Conservation (phyloP, 1,140 invertebrate genomes). For the Vanessa tameamea region DNA sequence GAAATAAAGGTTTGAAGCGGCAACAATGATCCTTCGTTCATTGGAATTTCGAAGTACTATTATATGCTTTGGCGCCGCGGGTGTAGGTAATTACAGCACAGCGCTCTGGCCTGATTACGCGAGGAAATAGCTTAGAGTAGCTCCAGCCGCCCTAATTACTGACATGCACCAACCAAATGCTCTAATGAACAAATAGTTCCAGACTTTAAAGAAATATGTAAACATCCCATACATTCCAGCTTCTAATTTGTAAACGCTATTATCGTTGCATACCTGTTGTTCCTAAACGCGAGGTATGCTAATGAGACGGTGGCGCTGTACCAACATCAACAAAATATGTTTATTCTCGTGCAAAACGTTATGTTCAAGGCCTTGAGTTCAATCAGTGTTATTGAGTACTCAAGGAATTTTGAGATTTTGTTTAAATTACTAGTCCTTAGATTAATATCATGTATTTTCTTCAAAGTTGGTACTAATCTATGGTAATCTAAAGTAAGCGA, state of each 20-base stretch:
- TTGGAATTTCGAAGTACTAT: not conserved
- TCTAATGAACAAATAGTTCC: constrained; percentile 23
- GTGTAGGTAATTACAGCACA: constrained; percentile 8
- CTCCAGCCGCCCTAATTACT: constrained; percentile 34
- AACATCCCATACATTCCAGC: not conserved
- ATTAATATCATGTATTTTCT: not conserved
- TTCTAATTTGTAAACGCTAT: not conserved
- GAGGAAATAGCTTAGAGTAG: constrained; percentile 24
- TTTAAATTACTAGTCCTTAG: not conserved
- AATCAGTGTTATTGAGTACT: not conserved
- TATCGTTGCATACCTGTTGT: constrained; percentile 1
- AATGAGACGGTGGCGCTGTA: constrained; percentile 7
- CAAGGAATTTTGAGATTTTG: not conserved
- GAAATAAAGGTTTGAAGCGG: not conserved
- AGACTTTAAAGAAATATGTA: constrained; percentile 1
- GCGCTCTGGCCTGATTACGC: constrained; percentile 11
- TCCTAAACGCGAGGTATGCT: constrained; percentile 4
- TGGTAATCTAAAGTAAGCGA: too few relatives aligned
- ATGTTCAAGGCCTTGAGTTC: not conserved
- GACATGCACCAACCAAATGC: not conserved
- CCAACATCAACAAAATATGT: not conserved
- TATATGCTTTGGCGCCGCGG: not conserved
- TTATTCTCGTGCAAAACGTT: not conserved
- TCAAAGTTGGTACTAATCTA: too few relatives aligned
- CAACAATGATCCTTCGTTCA: not conserved